These are phyloP conservation scores for Gastrophryne carolinensis DNA, from an alignment of 2,797 vertebrate genomes.

Conservation along the genomic window DNA sequence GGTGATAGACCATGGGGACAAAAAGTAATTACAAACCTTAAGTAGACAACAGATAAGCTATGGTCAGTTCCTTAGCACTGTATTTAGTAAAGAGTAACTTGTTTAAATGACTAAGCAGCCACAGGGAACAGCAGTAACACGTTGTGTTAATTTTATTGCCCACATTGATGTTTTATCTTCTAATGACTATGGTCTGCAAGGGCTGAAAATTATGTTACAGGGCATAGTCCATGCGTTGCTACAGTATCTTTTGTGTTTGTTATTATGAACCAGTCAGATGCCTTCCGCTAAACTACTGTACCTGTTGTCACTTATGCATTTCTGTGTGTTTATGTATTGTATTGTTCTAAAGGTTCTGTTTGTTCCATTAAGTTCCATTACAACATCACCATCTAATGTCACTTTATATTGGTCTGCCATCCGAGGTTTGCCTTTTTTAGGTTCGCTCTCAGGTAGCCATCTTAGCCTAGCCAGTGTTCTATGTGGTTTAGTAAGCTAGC, in stretches of 20 bases:
- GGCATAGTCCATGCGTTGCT: not conserved
- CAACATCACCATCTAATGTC: no score
- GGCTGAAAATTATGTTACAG: slow-evolving; percentile 13
- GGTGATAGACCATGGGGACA: slow-evolving; percentile 14
- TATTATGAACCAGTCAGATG: not conserved
- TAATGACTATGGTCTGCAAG: slow-evolving; percentile 30
- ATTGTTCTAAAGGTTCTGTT: no score
- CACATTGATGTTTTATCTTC: not conserved
- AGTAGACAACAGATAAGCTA: slow-evolving; percentile 33
- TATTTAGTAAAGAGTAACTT: slow-evolving; percentile 42
- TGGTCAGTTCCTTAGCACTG: slow-evolving; percentile 3
- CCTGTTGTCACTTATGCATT: no score
- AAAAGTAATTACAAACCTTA: slow-evolving; percentile 34
- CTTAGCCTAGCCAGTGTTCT: no score
- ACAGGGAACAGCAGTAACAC: slow-evolving; percentile 38
- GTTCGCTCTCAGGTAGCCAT: no score
- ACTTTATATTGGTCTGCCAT: no score
- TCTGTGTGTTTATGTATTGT: not conserved
- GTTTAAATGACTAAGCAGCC: slow-evolving; percentile 42
- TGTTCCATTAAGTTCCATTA: no score
- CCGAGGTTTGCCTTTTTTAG: no score
- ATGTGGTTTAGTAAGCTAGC: no score
- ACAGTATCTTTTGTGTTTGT: not conserved
- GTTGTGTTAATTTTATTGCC: slow-evolving; percentile 36
- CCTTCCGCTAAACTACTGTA: no score